Evolutionary conservation across 2,113 vertebrate genomes (phyloP), one percentile per base, ranked within the genome.

Genomic region (Notarius quadriscutis): DNA sequence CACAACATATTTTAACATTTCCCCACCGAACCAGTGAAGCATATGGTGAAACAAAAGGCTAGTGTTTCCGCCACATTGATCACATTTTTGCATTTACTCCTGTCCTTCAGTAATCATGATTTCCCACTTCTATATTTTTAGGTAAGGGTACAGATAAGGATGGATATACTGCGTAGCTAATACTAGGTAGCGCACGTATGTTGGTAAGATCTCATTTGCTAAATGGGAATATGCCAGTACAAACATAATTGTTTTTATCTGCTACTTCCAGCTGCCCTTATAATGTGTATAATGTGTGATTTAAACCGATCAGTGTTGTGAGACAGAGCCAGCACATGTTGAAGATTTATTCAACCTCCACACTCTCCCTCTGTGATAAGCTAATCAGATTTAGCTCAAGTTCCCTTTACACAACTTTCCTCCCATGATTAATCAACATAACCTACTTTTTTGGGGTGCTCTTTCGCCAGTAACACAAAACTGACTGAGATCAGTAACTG

Each of bases 351-450:
- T 62, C 30, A 81, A 41, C 79, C 30, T 20, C 55, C 55, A 81
- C 55, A 60, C 79, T 80, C 15, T 81, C 11, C 12, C 30, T 79
- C 25, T 30, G 75, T 57, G 75, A 79, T 57, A 79, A 79, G 55
- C 55, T 81, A 81, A 81, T 81, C 53, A 81, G 75, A 79, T 79
- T 79, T 79, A 81, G 78, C 53, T 81, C 78, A 81, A 34, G 27
- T 81, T 81, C 55, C 27, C 27, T 34, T 81, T 81, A 81, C 55
- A 58, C 78, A 60, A 60, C 17, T 30, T 58, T 60, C 55, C 55
- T 81, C 78, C 20, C 17, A 2, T 60, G n/a, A 81, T 58, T 58
- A 34, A 60, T 81, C 53, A 34, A 81, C 27, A 30, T 58, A 81
- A 34, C 78, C 78, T 81, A 20, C 57, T 62, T 81, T 34, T 80